A percentile compares a stretch with the other conserved stretches of the same genome.
phyloP scores from a whole-genome alignment of 64 coral and sea anemone genomes.

The Montipora cactus region DNA sequence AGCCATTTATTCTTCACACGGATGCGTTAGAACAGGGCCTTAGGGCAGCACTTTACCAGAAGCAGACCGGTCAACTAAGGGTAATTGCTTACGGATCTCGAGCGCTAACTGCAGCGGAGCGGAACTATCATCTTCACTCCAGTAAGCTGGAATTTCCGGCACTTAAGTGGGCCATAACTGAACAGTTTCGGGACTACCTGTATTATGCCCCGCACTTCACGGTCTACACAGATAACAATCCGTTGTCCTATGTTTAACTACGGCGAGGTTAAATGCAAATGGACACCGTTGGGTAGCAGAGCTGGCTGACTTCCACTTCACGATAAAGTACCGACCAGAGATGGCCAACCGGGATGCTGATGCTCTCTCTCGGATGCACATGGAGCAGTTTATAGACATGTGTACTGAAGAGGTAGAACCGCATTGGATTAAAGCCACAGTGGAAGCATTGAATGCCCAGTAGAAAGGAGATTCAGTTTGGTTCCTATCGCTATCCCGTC shows the following conservation, averaged over 20 bases:
- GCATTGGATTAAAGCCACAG: slow-evolving; percentile 16
- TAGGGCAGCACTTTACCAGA: background rate
- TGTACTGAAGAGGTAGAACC: slow-evolving; percentile 1
- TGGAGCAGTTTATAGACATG: background rate
- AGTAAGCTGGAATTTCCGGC: too few species aligned
- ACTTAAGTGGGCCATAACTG: too few species aligned
- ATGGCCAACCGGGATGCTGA: background rate
- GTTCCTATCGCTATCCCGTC: background rate
- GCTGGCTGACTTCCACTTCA: too few species aligned
- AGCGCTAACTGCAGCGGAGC: background rate
- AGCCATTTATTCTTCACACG: slow-evolving; percentile 2
- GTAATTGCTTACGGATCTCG: background rate
- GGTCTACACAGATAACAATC: too few species aligned
- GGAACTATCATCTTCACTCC: background rate
- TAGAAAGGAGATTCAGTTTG: slow-evolving; percentile 6
- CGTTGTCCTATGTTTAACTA: too few species aligned
- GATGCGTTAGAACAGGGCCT: background rate
- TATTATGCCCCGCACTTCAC: too few species aligned
- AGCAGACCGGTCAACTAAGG: background rate
- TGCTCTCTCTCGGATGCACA: background rate
- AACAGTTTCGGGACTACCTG: too few species aligned
- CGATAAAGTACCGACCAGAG: background rate
- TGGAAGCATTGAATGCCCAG: slow-evolving; percentile 7
- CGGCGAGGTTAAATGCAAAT: too few species aligned
- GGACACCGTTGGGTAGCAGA: too few species aligned